A percentile compares a stretch with the other conserved stretches of the same genome.
Evolutionary conservation across 2,888 invertebrate genomes (phyloP).

Genomic region (Chydorus sphaericus): DNA sequence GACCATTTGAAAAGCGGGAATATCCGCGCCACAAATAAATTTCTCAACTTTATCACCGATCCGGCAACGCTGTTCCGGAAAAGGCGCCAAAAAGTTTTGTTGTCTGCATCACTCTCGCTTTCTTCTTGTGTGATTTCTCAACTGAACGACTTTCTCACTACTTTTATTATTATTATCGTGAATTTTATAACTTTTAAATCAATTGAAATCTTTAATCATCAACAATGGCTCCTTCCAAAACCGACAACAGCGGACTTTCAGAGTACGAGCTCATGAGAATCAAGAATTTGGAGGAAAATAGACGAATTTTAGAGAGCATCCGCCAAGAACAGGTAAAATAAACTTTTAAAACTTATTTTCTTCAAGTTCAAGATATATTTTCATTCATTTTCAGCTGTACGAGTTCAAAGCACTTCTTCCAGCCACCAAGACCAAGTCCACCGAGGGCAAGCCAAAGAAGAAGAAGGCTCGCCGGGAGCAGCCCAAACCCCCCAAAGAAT

Average conservation of each 20-base stretch:
- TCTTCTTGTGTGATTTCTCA: no score
- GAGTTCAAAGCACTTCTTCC: neutral
- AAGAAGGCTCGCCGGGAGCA: neutral
- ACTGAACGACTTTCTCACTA: no score
- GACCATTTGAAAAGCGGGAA: no score
- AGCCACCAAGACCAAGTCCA: neutral
- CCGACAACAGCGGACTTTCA: neutral
- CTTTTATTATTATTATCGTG: no score
- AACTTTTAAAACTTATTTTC: neutral
- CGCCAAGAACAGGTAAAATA: slow-evolving; percentile 4
- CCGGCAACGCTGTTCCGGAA: no score
- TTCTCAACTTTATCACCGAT: no score
- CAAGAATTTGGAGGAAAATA: slow-evolving; percentile 7
- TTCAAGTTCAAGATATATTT: neutral
- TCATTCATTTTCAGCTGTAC: neutral
- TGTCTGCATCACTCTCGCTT: no score
- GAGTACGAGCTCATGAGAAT: slow-evolving; percentile 4
- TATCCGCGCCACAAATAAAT: no score
- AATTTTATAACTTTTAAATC: no score
- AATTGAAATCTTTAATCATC: no score
- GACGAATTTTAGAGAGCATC: slow-evolving; percentile 8
- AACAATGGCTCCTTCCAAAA: neutral
- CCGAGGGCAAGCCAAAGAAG: no score
- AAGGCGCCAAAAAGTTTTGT: no score
- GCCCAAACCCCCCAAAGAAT: neutral